These are phyloP conservation scores for Watsonalla cultraria DNA, from an alignment of 2,888 invertebrate genomes.

Conservation along the genomic window DNA sequence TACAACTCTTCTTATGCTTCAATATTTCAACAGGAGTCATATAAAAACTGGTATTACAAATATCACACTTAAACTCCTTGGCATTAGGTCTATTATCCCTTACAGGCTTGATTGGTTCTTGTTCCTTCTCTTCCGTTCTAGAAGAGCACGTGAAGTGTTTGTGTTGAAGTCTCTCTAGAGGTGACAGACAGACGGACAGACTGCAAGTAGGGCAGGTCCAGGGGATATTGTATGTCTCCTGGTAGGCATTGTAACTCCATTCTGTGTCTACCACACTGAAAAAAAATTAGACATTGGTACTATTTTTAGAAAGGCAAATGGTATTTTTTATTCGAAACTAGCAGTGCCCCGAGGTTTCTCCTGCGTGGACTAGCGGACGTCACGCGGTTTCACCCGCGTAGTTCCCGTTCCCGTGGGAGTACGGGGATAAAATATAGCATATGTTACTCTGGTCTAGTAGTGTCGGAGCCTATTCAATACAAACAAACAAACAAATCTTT, in stretches of 20 bases:
- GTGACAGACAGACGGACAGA: conserved; percentile 78
- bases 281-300: conserved; percentile 13
- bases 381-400: too few relatives aligned
- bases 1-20: conserved; percentile 86
- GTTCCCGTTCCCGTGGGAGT: too few relatives aligned
- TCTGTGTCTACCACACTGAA: conserved; percentile 82
- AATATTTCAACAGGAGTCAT: conserved; percentile 91
- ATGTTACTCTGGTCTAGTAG: too few relatives aligned
- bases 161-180: conserved; percentile 87
- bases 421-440: too few relatives aligned
- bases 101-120: conserved; percentile 34
- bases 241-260: conserved; percentile 81
- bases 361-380: too few relatives aligned
- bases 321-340: too few relatives aligned
- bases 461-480: too few relatives aligned
- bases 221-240: conserved; percentile 78
- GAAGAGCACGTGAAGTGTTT: conserved; percentile 71
- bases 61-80: conserved; percentile 83
- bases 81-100: conserved; percentile 74
- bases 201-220: conserved; percentile 88
- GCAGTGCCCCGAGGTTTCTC: too few relatives aligned
- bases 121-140: conserved; percentile 41
- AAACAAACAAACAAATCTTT: too few relatives aligned
- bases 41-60: conserved; percentile 82
- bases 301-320: neutral